Conservation (phyloP, 2,113 vertebrate species). For the Halcyon senegalensis region DNA sequence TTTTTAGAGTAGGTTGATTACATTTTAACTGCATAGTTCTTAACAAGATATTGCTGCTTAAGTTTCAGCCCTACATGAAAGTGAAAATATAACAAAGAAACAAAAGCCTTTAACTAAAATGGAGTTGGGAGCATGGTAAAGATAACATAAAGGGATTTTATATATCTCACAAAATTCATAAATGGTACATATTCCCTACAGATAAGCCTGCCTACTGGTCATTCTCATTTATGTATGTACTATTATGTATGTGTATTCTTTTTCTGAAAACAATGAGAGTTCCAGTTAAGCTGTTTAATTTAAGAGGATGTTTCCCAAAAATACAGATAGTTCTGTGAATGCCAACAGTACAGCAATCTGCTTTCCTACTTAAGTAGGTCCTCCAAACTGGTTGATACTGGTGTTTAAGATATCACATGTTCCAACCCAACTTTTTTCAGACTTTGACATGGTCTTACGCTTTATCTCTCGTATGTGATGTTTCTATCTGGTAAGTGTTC, state of each 20-base stretch:
- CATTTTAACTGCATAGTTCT: conserved; percentile 39
- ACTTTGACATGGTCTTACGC: neutral
- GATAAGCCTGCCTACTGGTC: neutral
- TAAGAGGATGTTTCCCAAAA: neutral
- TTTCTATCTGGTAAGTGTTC: neutral
- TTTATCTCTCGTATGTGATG: fast-evolving
- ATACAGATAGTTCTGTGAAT: neutral
- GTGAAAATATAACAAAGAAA: neutral
- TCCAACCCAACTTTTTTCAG: neutral
- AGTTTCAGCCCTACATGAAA: neutral
- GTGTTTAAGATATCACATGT: neutral
- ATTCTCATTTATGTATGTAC: neutral
- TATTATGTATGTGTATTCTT: neutral
- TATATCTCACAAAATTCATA: neutral
- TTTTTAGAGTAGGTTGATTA: conserved; percentile 48
- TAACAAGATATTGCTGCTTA: neutral
- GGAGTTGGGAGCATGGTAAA: neutral
- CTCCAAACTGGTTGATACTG: neutral
- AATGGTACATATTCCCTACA: neutral
- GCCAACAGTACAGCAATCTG: neutral
- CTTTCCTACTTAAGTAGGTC: neutral
- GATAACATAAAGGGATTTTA: neutral
- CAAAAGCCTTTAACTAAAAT: neutral
- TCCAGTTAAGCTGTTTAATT: neutral
- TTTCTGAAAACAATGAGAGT: neutral